These are phyloP conservation scores for Epicampocera succincta DNA, from an alignment of 2,888 invertebrate genomes.

Conservation along the genomic window DNA sequence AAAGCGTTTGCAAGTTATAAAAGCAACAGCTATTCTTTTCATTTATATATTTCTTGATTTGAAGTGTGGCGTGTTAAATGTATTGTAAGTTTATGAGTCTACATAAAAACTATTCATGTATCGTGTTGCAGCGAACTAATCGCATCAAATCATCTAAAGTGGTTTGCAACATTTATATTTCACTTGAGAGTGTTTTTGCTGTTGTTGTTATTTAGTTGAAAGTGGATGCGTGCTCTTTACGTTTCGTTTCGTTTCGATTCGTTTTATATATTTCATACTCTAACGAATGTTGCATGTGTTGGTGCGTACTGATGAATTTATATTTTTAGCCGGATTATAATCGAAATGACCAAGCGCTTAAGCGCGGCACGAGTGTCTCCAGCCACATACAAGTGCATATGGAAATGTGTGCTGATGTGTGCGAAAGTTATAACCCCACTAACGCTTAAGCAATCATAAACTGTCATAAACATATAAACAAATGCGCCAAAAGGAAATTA, in stretches of 20 bases:
- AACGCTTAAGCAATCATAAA: neutral
- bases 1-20: neutral
- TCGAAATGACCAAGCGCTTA: conserved; percentile 58
- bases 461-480: conserved; percentile 23
- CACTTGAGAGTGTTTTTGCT: neutral
- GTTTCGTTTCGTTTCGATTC: too few relatives aligned
- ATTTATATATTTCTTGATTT: neutral
- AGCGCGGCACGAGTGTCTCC: neutral
- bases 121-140: conserved; percentile 65
- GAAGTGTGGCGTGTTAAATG: conserved; percentile 55
- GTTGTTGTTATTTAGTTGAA: neutral
- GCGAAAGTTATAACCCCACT: conserved; percentile 23
- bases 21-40: neutral
- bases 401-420: conserved; percentile 11
- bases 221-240: neutral
- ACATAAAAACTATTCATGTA: conserved; percentile 28
- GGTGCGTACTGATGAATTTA: conserved; percentile 57
- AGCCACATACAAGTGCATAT: neutral
- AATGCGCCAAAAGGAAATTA: conserved; percentile 68
- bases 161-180: conserved; percentile 61
- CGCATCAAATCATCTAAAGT: conserved; percentile 67
- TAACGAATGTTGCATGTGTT: conserved; percentile 10
- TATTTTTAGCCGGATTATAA: conserved; percentile 63
- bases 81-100: conserved; percentile 38
- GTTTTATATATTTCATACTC: neutral